phyloP scores from a whole-genome alignment of 2,797 vertebrate species.

The Diglossa cyanea region DNA sequence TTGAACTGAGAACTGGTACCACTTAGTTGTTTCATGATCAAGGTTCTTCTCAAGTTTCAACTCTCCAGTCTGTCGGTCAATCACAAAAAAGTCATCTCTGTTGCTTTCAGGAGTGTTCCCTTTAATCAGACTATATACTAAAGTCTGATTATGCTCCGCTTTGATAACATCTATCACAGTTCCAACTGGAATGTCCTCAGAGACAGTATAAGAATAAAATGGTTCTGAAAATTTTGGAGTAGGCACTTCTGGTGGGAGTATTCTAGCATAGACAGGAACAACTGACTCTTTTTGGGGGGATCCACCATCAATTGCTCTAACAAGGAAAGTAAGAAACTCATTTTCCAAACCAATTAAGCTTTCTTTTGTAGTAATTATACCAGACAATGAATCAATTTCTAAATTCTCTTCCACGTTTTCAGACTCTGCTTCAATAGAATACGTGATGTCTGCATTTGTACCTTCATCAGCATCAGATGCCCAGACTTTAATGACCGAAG shows the following conservation, averaged over 20 bases:
- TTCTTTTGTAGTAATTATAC: slow-evolving; percentile 91
- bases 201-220: slow-evolving; percentile 88
- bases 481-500: slow-evolving; percentile 86
- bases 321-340: slow-evolving; percentile 89
- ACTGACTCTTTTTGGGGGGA: slow-evolving; percentile 85
- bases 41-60: slow-evolving; percentile 93
- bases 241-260: slow-evolving; percentile 85
- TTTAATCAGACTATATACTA: slow-evolving; percentile 86
- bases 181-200: slow-evolving; percentile 89
- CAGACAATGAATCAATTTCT: slow-evolving; percentile 88
- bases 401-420: slow-evolving; percentile 93
- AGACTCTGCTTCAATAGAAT: slow-evolving; percentile 87
- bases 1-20: slow-evolving; percentile 90
- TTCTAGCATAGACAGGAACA: slow-evolving; percentile 87
- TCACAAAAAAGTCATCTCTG: slow-evolving; percentile 87
- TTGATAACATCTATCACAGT: slow-evolving; percentile 90
- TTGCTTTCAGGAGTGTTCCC: slow-evolving; percentile 94
- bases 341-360: slow-evolving; percentile 96
- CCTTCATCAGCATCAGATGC: slow-evolving; percentile 96
- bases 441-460: slow-evolving; percentile 92
- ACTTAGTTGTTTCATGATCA: slow-evolving; percentile 93
- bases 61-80: slow-evolving; percentile 86
- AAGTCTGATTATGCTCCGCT: slow-evolving; percentile 81
- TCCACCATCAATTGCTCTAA: slow-evolving; percentile 89
- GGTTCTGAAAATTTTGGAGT: slow-evolving; percentile 90